phyloP scores from a whole-genome alignment of 2,797 vertebrate species.

The Trachops cirrhosus region DNA sequence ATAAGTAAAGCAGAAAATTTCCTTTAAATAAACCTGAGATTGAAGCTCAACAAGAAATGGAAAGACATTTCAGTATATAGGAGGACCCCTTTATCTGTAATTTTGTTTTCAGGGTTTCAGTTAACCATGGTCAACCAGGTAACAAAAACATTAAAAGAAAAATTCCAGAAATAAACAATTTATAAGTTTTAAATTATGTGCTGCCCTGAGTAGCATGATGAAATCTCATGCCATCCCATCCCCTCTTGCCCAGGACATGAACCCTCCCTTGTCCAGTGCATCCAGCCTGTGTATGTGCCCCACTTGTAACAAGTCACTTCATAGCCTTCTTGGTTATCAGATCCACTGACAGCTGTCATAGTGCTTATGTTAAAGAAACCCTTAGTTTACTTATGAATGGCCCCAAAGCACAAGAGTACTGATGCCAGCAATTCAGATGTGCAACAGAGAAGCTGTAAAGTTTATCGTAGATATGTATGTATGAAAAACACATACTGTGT shows the following conservation, averaged over 20 bases:
- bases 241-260: background rate
- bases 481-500: background rate
- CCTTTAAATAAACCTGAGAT: conserved; percentile 60
- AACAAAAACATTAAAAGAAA: background rate
- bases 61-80: conserved; percentile 51
- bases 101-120: background rate
- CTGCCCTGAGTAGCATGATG: background rate
- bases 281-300: no score
- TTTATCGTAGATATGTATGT: background rate
- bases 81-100: background rate
- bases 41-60: conserved; percentile 63
- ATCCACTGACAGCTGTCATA: background rate
- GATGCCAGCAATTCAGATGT: background rate
- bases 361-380: no score
- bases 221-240: background rate
- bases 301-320: background rate
- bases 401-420: background rate
- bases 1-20: conserved; percentile 46
- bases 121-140: background rate
- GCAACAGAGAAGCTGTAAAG: background rate
- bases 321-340: background rate
- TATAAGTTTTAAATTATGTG: background rate
- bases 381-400: background rate
- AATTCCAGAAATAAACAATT: background rate
- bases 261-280: background rate